Evolutionary conservation across 2,113 vertebrate species (phyloP).

Genomic region (Mionectes macconnelli): DNA sequence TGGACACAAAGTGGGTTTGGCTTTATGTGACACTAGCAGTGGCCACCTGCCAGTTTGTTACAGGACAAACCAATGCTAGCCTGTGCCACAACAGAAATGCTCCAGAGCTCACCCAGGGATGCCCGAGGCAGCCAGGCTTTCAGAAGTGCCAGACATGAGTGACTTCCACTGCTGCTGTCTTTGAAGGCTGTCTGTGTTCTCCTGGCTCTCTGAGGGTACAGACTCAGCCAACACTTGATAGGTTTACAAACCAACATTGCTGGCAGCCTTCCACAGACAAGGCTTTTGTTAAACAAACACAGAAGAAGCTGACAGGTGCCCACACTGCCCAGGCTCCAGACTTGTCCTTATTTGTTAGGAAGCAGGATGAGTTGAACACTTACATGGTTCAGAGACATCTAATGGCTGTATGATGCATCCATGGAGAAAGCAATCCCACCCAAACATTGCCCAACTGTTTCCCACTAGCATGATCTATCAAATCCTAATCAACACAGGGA

Average conservation of each 20-base stretch:
- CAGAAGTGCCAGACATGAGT: background rate
- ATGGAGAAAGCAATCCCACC: background rate
- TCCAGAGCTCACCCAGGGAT: background rate
- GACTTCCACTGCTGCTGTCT: rapidly evolving
- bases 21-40: background rate
- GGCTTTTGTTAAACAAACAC: background rate
- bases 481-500: background rate
- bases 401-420: background rate
- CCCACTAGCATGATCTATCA: background rate
- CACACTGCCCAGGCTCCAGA: background rate
- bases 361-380: background rate
- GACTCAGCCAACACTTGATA: background rate
- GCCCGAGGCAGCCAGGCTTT: background rate
- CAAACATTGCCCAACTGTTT: background rate
- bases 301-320: background rate
- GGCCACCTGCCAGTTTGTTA: background rate
- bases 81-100: background rate
- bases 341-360: background rate
- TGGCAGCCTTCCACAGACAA: background rate
- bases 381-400: background rate
- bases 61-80: background rate
- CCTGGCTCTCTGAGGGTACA: background rate
- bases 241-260: background rate
- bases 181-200: background rate
- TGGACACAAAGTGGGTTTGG: background rate